Evolutionary conservation across 2,888 invertebrate genomes (phyloP), one percentile per base, ranked within the genome.

Genomic region (Psococerastis gibbosa): DNA sequence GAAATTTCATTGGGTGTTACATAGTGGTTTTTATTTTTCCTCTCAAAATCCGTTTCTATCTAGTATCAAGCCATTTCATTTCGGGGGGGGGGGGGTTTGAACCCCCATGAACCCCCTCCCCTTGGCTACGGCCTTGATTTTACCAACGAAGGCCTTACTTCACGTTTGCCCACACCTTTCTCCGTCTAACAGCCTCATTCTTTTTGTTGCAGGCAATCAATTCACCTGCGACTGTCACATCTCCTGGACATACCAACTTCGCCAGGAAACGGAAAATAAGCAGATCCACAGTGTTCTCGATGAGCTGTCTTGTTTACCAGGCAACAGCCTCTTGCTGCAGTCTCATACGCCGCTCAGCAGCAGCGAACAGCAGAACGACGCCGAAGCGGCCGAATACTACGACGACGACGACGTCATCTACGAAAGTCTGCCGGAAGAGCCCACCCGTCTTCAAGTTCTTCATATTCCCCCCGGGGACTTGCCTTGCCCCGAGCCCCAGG

Each of bases 141-240:
- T n/a, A n/a, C n/a, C n/a, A n/a, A n/a, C n/a, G n/a, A n/a, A n/a
- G n/a, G n/a, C n/a, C n/a, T n/a, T n/a, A n/a, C n/a, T n/a, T n/a
- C n/a, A n/a, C n/a, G n/a, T n/a, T n/a, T 44, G 41, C 23, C 44
- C 11, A 4, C 22, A 20, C n/a, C 8, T n/a, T 44, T 38, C 6
- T 45, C 45, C 35, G 49, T 43, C 45, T 46, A 35, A 11, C n/a
- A 46, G 47, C 47, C 41, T 47, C 35, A 48, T 43, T 47, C 49
- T 48, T 55, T 53, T 54, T 54, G 57, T 68, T 67, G 42, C 76
- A 87, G 85, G 78, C 54, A 87, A 85, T 65, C 75, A 73, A 59
- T 77, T 85, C 62, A 70, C 75, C 53, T 87, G 85, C 64, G 82
- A 84, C 67, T 84, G 84, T 60, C 75, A 79, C 51, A 65, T 85